Percentiles rank a stretch among this genome's conserved stretches.
Evolutionary conservation across 1,140 invertebrate genomes (phyloP).

Genomic region (Drosophila kurseongensis): DNA sequence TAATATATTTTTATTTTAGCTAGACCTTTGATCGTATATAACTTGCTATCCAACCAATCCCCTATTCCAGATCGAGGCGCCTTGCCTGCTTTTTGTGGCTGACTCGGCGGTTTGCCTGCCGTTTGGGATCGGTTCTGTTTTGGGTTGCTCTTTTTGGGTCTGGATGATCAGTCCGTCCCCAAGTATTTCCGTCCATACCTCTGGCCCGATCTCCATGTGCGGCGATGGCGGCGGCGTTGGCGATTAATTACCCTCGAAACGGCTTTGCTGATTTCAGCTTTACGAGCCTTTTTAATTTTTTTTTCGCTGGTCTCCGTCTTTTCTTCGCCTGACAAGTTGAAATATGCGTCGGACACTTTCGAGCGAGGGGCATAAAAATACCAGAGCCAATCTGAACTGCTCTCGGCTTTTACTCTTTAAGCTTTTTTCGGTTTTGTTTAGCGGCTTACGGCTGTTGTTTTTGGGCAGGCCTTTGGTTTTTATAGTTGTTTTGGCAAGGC

Average conservation of each 20-base stretch:
- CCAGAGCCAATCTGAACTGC: slow-evolving; percentile 53
- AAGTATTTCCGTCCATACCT: slow-evolving; percentile 24
- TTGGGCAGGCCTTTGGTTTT: slow-evolving; percentile 44
- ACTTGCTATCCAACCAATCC: slow-evolving; percentile 35
- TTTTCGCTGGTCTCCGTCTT: slow-evolving; percentile 51
- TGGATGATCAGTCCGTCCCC: slow-evolving; percentile 14
- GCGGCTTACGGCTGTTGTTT: slow-evolving; percentile 9
- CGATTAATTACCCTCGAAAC: slow-evolving; percentile 74
- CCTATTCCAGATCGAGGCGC: slow-evolving; percentile 15
- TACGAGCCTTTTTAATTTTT: slow-evolving; percentile 77
- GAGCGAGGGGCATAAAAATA: slow-evolving; percentile 71
- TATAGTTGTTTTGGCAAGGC: slow-evolving; percentile 57
- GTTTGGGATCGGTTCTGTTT: slow-evolving; percentile 14
- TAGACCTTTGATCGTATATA: slow-evolving; percentile 15
- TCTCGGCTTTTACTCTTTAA: slow-evolving; percentile 39
- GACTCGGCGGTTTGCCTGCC: slow-evolving; percentile 19
- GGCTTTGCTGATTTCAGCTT: slow-evolving; percentile 78
- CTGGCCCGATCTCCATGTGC: slow-evolving; percentile 34
- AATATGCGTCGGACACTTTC: slow-evolving; percentile 76
- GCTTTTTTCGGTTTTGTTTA: slow-evolving; percentile 5
- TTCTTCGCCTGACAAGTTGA: slow-evolving; percentile 75
- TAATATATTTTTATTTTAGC: not conserved
- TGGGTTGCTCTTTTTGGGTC: slow-evolving; percentile 27
- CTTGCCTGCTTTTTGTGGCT: slow-evolving; percentile 23
- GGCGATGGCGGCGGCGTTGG: slow-evolving; percentile 47